phyloP scores from a whole-genome alignment of 2,797 vertebrate genomes.

The Rhinatrema bivittatum region DNA sequence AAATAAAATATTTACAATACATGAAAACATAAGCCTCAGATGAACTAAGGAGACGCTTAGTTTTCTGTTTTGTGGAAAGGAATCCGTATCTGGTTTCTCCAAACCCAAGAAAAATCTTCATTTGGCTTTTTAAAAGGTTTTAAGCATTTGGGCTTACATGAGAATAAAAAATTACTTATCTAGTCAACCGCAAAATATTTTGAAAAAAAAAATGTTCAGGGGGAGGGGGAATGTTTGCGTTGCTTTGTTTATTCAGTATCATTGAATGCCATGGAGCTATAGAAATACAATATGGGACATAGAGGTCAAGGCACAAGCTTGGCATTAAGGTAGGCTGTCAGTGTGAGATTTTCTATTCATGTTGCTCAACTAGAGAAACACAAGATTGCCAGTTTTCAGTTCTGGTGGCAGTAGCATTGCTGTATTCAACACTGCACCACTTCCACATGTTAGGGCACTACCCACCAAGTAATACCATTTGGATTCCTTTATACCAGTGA shows the following conservation, averaged over 20 bases:
- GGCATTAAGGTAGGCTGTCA: slow-evolving; percentile 12
- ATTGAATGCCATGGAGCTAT: too few relatives aligned
- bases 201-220: too few relatives aligned
- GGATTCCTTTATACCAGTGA: too few relatives aligned
- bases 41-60: slow-evolving; percentile 1
- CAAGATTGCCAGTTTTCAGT: too few relatives aligned
- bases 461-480: too few relatives aligned
- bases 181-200: slow-evolving; percentile 29
- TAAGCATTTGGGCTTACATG: not conserved
- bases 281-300: slow-evolving; percentile 16
- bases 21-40: slow-evolving; percentile 9
- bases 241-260: too few relatives aligned
- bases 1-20: slow-evolving; percentile 63
- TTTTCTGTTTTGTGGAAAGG: not conserved
- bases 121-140: slow-evolving; percentile 25
- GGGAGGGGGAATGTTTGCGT: too few relatives aligned
- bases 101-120: slow-evolving; percentile 23
- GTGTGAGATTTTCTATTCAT: too few relatives aligned
- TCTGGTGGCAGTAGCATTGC: too few relatives aligned
- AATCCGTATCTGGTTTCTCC: slow-evolving; percentile 29
- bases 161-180: not conserved
- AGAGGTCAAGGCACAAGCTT: slow-evolving; percentile 43
- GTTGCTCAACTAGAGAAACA: too few relatives aligned
- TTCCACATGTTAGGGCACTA: too few relatives aligned
- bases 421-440: too few relatives aligned